phyloP scores from a whole-genome alignment of 2,113 vertebrate genomes.

The Takifugu bimaculatus region DNA sequence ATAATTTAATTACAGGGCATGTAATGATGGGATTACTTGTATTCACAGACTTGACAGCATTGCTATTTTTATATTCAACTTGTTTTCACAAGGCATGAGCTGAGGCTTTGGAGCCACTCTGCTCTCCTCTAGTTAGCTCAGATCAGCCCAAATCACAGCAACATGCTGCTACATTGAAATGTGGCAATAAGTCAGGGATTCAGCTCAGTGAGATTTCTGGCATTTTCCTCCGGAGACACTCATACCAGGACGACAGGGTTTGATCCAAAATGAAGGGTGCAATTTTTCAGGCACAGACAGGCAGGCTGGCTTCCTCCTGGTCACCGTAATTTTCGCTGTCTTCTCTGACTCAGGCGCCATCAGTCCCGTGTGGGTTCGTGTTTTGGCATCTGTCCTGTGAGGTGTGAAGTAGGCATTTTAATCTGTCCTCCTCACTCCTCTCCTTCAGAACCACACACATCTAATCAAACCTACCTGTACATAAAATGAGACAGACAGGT shows the following conservation, averaged over 20 bases:
- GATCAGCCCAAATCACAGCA: neutral
- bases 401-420: constrained; percentile 62
- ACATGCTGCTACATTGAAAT: constrained; percentile 14
- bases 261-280: constrained; percentile 62
- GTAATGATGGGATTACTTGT: no score
- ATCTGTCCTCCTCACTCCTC: constrained; percentile 26
- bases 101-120: neutral
- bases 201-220: constrained; percentile 61
- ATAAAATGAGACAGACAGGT: constrained; percentile 71
- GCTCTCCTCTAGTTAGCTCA: neutral
- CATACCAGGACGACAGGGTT: constrained; percentile 51
- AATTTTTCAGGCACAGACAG: constrained; percentile 54
- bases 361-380: constrained; percentile 60
- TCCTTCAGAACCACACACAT: constrained; percentile 46
- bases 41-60: no score
- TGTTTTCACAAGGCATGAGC: no score
- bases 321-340: constrained; percentile 65
- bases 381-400: constrained; percentile 70
- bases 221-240: constrained; percentile 65
- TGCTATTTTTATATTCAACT: no score
- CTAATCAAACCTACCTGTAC: constrained; percentile 65
- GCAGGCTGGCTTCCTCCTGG: constrained; percentile 50
- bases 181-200: constrained; percentile 55
- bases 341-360: constrained; percentile 61
- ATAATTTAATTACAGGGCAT: no score